Evolutionary conservation across 2,797 vertebrate genomes (phyloP), one percentile per base, ranked within the genome.

Genomic region (Sebastes wilsoni): DNA sequence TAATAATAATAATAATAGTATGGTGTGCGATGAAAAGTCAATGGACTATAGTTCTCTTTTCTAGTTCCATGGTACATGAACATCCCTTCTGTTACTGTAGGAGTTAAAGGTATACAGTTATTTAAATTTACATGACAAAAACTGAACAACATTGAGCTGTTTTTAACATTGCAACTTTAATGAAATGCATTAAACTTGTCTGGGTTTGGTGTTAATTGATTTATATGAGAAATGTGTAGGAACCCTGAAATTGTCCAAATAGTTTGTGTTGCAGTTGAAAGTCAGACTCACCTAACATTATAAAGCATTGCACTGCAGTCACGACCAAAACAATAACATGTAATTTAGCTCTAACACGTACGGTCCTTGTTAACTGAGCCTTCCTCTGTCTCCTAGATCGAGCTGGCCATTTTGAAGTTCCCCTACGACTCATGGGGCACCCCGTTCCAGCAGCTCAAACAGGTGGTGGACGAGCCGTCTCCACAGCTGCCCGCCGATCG

Each of bases 381-480:
- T 61, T 16, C 49, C 8, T 27, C 27, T 72, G 6, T 22, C 30
- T 58, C 16, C 1, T 81, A 99, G 98, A 98, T 98, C 9, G 98
- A 99, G 90, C 90, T 99, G 95, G 98, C 98, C 85, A 99, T 99
- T 91, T 95, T 99, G 85, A 97, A 97, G 87, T 99, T 99, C 89
- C 98, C 98, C 22, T 99, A 99, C 0, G 98, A 99, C 61, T 98
- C 98, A 0, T 99, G 98, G 98, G 97, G 98, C 1, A 99, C 98
- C 1, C 98, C 98, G 6, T 99, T 99, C 93, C 98, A 99, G 95
- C 98, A 99, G 94, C 98, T 99, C 72, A 99, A 99, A 84, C 98
- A 99, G 94, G 98, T 99, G 94, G 98, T 99, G 68, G 98, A 99
- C 65, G 98, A 99, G 83, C 97, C 97, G 0, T 99, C 98, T 0